These are phyloP conservation scores for Brachionus calyciflorus DNA, from an alignment of 1,140 invertebrate species.

Conservation along the genomic window DNA sequence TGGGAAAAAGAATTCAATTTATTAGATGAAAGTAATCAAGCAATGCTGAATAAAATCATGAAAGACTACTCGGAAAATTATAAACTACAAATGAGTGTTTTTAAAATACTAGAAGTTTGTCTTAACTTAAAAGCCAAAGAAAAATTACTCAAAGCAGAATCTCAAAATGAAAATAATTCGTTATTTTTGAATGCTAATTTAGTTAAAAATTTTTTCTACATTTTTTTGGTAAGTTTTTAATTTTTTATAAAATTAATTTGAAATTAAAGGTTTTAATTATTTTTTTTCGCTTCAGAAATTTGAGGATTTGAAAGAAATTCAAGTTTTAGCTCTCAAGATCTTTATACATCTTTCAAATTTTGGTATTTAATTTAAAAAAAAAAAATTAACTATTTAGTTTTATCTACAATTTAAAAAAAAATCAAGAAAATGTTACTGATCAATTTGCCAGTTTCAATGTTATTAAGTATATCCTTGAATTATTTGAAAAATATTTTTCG, in stretches of 20 bases:
- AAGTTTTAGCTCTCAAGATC: background rate
- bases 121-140: background rate
- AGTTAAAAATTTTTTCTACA: background rate
- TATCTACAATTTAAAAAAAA: no score
- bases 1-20: background rate
- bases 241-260: background rate
- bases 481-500: background rate
- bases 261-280: no score
- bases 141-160: background rate
- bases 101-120: background rate
- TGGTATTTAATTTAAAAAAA: background rate
- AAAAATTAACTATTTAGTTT: background rate
- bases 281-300: conserved; percentile 10
- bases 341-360: conserved; percentile 35
- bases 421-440: background rate
- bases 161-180: background rate
- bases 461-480: background rate
- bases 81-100: background rate
- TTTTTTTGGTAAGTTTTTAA: conserved; percentile 11
- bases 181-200: background rate
- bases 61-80: background rate
- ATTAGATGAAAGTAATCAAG: conserved; percentile 6
- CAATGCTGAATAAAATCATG: background rate
- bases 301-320: background rate
- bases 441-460: background rate